Percentiles rank a stretch among this genome's conserved stretches.
These are phyloP conservation scores for Hipparchia semele DNA, from an alignment of 2,888 invertebrate species.

Conservation along the genomic window DNA sequence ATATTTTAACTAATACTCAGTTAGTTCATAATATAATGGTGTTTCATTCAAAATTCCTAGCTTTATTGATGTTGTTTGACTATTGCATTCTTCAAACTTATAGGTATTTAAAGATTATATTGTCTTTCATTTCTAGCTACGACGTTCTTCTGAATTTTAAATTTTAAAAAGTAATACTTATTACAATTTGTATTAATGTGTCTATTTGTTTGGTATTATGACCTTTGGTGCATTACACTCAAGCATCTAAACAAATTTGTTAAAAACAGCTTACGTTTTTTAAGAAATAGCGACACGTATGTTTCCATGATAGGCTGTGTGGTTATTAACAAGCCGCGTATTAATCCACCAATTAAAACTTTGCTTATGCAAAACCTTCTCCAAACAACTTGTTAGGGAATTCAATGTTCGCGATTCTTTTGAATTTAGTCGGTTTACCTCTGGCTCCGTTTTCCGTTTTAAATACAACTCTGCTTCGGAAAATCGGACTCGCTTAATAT, in stretches of 20 bases:
- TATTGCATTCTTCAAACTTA: too few relatives aligned
- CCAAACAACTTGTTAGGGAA: conserved; percentile 53
- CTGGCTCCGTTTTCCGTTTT: conserved; percentile 29
- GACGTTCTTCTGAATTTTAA: too few relatives aligned
- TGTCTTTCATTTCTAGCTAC: too few relatives aligned
- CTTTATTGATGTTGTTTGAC: too few relatives aligned
- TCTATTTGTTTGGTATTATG: too few relatives aligned
- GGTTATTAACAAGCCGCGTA: conserved; percentile 50
- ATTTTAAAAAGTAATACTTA: too few relatives aligned
- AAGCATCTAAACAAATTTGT: too few relatives aligned
- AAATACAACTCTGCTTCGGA: conserved; percentile 26
- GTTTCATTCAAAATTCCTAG: too few relatives aligned
- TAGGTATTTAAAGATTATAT: too few relatives aligned
- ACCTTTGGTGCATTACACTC: background rate
- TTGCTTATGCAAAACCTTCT: conserved; percentile 51
- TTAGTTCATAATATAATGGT: too few relatives aligned
- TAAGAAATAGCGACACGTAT: conserved; percentile 27
- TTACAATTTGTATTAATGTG: too few relatives aligned
- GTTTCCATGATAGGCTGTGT: conserved; percentile 39
- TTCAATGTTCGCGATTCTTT: conserved; percentile 48
- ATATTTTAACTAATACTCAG: too few relatives aligned
- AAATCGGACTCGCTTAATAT: conserved; percentile 14
- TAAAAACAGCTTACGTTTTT: background rate
- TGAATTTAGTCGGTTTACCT: conserved; percentile 47
- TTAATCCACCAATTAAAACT: conserved; percentile 61